Conservation (phyloP, 92 coral and sea anemone species). For the Phenganax stokvisi region DNA sequence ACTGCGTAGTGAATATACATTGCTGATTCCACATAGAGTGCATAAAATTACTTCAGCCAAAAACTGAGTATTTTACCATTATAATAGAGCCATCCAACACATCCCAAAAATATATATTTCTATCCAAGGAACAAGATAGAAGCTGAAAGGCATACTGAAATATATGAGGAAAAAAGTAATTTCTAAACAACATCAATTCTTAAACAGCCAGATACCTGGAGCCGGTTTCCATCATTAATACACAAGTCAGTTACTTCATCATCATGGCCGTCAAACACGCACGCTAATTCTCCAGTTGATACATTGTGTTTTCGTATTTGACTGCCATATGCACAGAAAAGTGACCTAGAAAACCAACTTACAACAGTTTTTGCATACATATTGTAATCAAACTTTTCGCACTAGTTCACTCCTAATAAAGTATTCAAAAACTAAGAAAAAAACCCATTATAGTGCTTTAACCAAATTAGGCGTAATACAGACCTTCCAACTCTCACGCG, state of each 20-base stretch:
- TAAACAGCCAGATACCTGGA: constrained; percentile 55
- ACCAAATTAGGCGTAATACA: too few species aligned
- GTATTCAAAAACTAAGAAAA: too few species aligned
- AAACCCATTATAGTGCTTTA: too few species aligned
- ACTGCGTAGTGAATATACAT: neutral
- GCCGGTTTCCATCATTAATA: constrained; percentile 61
- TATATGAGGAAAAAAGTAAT: neutral
- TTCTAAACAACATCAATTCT: neutral
- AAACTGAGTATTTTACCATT: constrained; percentile 45
- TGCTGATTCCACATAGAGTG: too few species aligned
- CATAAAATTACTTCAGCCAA: neutral
- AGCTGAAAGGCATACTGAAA: constrained; percentile 44
- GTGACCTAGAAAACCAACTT: constrained; percentile 41
- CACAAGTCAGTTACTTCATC: constrained; percentile 58
- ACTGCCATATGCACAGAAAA: constrained; percentile 77
- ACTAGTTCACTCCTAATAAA: too few species aligned
- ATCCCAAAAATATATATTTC: constrained; percentile 76
- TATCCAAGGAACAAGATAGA: constrained; percentile 60
- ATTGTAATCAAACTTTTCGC: too few species aligned
- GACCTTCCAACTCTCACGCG: too few species aligned
- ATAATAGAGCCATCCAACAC: constrained; percentile 76
- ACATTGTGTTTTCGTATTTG: constrained; percentile 71
- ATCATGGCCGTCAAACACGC: constrained; percentile 64
- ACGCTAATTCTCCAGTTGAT: constrained; percentile 62
- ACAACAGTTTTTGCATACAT: neutral